phyloP scores from a whole-genome alignment of 1,140 invertebrate genomes.

The Thaumatotibia leucotreta region DNA sequence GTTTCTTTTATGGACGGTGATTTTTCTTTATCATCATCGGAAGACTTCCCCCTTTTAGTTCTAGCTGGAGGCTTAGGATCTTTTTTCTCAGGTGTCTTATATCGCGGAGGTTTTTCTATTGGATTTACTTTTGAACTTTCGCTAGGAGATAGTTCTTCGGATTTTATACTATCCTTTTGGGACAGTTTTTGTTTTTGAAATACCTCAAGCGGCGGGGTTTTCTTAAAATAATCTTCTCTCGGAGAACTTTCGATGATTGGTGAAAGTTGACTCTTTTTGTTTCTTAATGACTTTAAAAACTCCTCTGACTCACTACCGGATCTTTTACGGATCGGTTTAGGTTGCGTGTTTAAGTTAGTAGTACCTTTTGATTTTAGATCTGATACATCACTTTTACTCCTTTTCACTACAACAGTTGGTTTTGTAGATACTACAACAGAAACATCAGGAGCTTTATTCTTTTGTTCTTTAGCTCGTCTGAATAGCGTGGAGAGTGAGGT shows the following conservation, averaged over 20 bases:
- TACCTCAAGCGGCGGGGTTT: conserved; percentile 54
- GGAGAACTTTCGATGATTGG: conserved; percentile 85
- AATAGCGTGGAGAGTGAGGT: conserved; percentile 80
- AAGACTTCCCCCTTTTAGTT: conserved; percentile 55
- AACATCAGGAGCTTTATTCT: conserved; percentile 50
- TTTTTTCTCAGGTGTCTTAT: conserved; percentile 51
- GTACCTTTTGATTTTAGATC: conserved; percentile 73
- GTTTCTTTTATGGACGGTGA: conserved; percentile 59
- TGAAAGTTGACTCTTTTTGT: conserved; percentile 82
- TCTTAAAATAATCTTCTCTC: conserved; percentile 82
- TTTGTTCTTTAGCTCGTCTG: conserved; percentile 63
- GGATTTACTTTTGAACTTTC: conserved; percentile 69
- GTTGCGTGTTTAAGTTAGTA: conserved; percentile 58
- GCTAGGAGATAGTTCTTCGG: conserved; percentile 22
- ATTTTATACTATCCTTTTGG: conserved; percentile 40
- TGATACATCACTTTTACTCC: conserved; percentile 85
- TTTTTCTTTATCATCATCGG: conserved; percentile 49
- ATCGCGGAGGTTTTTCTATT: conserved; percentile 71
- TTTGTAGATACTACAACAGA: conserved; percentile 66
- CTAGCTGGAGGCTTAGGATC: conserved; percentile 61
- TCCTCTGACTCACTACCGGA: conserved; percentile 75
- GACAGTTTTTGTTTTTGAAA: conserved; percentile 53
- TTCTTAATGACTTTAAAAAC: conserved; percentile 72
- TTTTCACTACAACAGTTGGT: conserved; percentile 67
- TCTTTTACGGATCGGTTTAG: conserved; percentile 67